phyloP scores from a whole-genome alignment of 2,888 invertebrate species.

The Thereva nobilitata region DNA sequence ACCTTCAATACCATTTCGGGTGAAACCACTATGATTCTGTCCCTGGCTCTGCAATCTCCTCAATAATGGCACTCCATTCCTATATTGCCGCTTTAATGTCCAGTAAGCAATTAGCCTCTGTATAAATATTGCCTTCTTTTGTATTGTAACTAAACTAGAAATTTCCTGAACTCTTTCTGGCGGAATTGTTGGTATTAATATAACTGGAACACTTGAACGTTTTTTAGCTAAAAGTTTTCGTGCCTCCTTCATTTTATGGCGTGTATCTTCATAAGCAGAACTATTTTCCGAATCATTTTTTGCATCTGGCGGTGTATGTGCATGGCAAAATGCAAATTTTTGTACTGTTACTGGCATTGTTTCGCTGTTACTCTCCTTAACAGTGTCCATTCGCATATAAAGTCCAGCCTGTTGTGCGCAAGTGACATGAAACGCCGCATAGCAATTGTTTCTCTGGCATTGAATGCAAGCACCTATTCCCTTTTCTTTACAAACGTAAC shows the following conservation, averaged over 20 bases:
- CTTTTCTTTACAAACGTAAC: conserved; percentile 94
- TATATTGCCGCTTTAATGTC: conserved; percentile 92
- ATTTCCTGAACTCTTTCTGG: conserved; percentile 87
- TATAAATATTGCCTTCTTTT: conserved; percentile 83
- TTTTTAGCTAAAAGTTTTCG: conserved; percentile 86
- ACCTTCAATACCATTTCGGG: conserved; percentile 65
- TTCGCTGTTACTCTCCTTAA: conserved; percentile 66
- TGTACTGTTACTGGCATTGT: conserved; percentile 82
- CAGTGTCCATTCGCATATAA: conserved; percentile 96
- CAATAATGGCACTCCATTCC: conserved; percentile 94
- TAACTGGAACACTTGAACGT: conserved; percentile 85
- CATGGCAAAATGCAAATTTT: conserved; percentile 95
- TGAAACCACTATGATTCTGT: conserved; percentile 59
- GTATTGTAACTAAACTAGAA: conserved; percentile 72
- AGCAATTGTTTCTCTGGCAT: conserved; percentile 95
- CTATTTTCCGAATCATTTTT: conserved; percentile 62
- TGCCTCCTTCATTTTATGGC: conserved; percentile 85
- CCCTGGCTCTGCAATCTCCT: conserved; percentile 75
- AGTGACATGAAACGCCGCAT: conserved; percentile 98
- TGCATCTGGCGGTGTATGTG: conserved; percentile 70
- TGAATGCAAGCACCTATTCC: conserved; percentile 97
- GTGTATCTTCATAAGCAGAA: conserved; percentile 66
- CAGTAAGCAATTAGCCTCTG: conserved; percentile 92
- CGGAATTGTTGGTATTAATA: conserved; percentile 91
- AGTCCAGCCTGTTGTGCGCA: conserved; percentile 95